Base-by-base conservation (phyloP, 1,140 invertebrate genomes). In the Diuraphis noxia region DNA sequence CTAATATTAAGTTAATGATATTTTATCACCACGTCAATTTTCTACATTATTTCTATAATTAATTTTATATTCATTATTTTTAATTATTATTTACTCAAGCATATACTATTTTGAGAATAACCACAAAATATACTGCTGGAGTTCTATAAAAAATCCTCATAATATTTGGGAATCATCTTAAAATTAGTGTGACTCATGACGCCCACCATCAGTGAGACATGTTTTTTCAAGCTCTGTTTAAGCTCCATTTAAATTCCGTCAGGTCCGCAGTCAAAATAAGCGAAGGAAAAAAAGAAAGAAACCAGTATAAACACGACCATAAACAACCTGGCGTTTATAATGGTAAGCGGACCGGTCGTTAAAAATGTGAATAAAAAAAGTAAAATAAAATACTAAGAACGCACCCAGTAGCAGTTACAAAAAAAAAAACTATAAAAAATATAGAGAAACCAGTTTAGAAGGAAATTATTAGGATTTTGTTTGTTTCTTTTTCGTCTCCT, bases 261-360 rank as follows among this genome's bases (percentile, higher is more conserved):
- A 9, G 43, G 43, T 79, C 34, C 41, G 43, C 89, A 91, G 89
- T 91, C 89, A 91, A 91, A 91, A 91, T 91, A 91, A 88, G 72
- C 63, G 89, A 91, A 49, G 25, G 43, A 34, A 86, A 88, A 84
- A 91, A 82, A 91, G 43, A 91, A 91, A 91, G 34, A 91, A 91
- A 91, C 89, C 89, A 91, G 89, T 91, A 91, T 91, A 91, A 91
- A 91, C 89, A 91, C 72, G 77, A 91, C 56, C 89, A 91, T 91
- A 91, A 91, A 91, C 89, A 91, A 91, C 43, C 89, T 43, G 72
- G 89, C 89, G 89, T 91, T 91, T 91, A 81, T 91, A 91, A 91
- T 91, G 77, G 89, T 91, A 91, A 91, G 77, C 89, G 89, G 77
- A 91, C 89, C 43, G 89, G 89, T 91, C 89, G 89, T 91, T 91